Conservation (phyloP, 2,113 vertebrate genomes). For the Asarcornis scutulata region DNA sequence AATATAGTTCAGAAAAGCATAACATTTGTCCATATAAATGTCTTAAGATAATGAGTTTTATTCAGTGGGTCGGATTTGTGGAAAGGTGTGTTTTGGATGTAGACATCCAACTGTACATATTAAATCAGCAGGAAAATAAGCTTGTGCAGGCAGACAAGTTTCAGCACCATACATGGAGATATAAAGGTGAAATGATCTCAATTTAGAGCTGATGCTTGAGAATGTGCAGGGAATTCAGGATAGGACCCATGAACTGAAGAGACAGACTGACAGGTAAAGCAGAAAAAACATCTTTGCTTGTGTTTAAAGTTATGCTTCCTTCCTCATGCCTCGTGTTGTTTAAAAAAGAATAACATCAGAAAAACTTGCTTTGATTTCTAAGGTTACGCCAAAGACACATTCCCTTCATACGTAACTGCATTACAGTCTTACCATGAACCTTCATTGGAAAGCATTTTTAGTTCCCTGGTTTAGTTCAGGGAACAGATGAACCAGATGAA, state of each 20-base stretch:
- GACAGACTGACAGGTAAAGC: not conserved
- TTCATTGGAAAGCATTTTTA: not conserved
- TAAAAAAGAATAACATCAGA: not conserved
- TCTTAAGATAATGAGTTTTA: constrained; percentile 70
- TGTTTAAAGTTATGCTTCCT: not conserved
- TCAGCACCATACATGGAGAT: not conserved
- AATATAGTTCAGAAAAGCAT: constrained; percentile 66
- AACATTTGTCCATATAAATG: constrained; percentile 69
- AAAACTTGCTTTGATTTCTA: not conserved
- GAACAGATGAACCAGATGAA: not conserved
- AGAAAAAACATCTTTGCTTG: not conserved
- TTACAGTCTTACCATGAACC: not conserved
- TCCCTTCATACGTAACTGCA: not conserved
- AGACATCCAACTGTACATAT: constrained; percentile 60
- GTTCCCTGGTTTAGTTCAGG: not conserved
- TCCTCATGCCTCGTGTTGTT: rapidly evolving
- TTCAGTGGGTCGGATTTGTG: constrained; percentile 60
- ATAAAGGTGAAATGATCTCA: not conserved
- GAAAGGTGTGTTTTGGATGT: constrained; percentile 67
- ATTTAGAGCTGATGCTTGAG: not conserved
- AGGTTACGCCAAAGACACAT: not conserved
- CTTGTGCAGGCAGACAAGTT: not conserved
- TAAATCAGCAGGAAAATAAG: constrained; percentile 36
- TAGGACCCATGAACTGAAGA: not conserved
- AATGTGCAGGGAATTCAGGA: not conserved